Evolutionary conservation across 1,140 invertebrate genomes (phyloP).

Genomic region (Drosophila mojavensis): DNA sequence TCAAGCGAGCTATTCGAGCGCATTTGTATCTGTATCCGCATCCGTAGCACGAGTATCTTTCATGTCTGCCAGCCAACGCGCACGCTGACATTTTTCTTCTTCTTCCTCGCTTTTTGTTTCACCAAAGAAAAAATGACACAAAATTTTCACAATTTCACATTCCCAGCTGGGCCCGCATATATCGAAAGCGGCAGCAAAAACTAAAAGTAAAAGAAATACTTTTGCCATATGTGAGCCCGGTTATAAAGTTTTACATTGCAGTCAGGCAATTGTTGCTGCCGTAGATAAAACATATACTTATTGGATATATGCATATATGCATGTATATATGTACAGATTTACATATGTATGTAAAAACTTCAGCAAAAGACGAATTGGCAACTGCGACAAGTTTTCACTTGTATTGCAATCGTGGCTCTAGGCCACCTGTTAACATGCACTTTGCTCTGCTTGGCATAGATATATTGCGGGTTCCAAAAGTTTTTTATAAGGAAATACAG

Average conservation of each 20-base stretch:
- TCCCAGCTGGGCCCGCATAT: not conserved
- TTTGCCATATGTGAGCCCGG: not conserved
- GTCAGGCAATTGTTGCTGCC: not conserved
- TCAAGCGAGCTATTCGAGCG: constrained; percentile 31
- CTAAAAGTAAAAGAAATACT: not conserved
- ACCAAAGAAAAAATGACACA: constrained; percentile 3
- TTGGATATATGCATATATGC: too few relatives aligned
- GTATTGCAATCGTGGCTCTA: too few relatives aligned
- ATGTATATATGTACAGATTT: too few relatives aligned
- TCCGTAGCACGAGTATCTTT: constrained; percentile 17
- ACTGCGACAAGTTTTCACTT: too few relatives aligned
- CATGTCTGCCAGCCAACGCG: constrained; percentile 2
- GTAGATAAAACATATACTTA: not conserved
- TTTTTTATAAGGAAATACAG: too few relatives aligned
- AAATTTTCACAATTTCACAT: constrained; percentile 21
- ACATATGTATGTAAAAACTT: too few relatives aligned
- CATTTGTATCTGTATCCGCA: constrained; percentile 21
- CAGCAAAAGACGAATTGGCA: too few relatives aligned
- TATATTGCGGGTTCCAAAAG: too few relatives aligned
- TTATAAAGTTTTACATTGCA: not conserved
- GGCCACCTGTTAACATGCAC: too few relatives aligned
- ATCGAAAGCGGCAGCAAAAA: not conserved
- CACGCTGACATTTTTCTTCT: constrained; percentile 18
- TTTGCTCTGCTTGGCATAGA: too few relatives aligned
- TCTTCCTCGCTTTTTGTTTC: not conserved